phyloP scores from a whole-genome alignment of 2,113 vertebrate genomes.

The Alosa alosa region DNA sequence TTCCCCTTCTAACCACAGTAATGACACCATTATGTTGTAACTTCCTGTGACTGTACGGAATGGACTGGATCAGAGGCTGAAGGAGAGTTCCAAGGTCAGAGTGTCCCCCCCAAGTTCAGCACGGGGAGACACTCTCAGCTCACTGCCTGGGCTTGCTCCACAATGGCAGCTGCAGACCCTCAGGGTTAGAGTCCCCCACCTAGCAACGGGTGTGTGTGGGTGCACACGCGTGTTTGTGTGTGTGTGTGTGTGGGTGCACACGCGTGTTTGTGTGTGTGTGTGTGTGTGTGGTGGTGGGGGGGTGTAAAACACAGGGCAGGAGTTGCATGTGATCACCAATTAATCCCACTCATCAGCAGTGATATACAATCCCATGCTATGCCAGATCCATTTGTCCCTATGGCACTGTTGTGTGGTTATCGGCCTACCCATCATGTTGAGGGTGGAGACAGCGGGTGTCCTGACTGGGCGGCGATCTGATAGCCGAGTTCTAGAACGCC shows the following conservation, averaged over 20 bases:
- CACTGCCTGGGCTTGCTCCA: constrained; percentile 55
- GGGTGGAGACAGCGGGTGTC: not conserved
- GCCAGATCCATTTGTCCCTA: no score
- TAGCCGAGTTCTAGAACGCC: constrained; percentile 1
- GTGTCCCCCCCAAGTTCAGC: constrained; percentile 6
- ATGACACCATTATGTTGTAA: no score
- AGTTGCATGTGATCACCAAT: not conserved
- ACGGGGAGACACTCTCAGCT: constrained; percentile 43
- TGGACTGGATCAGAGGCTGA: no score
- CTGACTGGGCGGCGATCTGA: not conserved
- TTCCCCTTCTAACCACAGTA: no score
- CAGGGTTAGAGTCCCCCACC: constrained; percentile 45
- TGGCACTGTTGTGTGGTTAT: no score
- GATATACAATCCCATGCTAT: no score
- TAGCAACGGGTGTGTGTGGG: not conserved
- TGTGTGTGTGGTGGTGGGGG: no score
- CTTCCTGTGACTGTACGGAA: no score
- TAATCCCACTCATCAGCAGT: not conserved
- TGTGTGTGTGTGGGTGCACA: no score
- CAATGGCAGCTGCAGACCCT: constrained; percentile 61
- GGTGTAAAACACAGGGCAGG: not conserved
- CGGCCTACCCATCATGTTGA: not conserved
- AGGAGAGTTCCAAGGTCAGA: not conserved
- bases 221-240: no score
- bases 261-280: no score